Base-by-base conservation (phyloP, 2,888 invertebrate genomes). In the Cosmopolites sordidus region DNA sequence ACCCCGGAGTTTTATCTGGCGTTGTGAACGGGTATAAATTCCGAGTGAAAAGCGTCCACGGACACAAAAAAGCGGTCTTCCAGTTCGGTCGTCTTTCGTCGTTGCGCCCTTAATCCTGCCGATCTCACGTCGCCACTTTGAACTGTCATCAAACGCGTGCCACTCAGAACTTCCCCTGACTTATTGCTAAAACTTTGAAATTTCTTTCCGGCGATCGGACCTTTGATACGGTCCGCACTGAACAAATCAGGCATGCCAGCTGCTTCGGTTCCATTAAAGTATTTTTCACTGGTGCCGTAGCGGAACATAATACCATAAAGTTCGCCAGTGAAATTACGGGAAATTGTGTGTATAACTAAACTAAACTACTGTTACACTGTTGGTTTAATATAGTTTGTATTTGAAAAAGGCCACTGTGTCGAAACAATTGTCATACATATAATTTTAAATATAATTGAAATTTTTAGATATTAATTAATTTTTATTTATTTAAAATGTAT, bases 111-210 rank as follows among this genome's bases (percentile, higher is more conserved):
- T 39, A 39, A 45, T 45, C 44, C 42, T 33, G 41, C 42, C 37
- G 46, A 49, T 49, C 27, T 48, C 64, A 63, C 62, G 63, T 64
- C 58, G 56, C 56, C 63, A 63, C 62, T 60, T 62, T 56, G 57
- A 59, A 58, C 60, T 60, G 63, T 63, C 63, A 58, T 56, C 48
- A 60, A 61, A 58, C 64, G 62, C 63, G 62, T 63, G 65, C 62
- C 62, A 56, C 56, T 58, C 60, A 38, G 61, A 22, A 64, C 64
- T 64, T 62, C 61, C 65, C 55, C 58, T 64, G 66, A 66, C 61
- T 66, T 66, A 65, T 66, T 62, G 59, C 62, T 50, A 47, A 60
- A 64, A 65, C 62, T 65, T 64, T 54, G 58, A 63, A 63, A 66
- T 62, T 63, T 64, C 63, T 63, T 61, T 58, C 51, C 48, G 54